phyloP scores from a whole-genome alignment of 2,113 vertebrate species.

The Picathartes gymnocephalus region DNA sequence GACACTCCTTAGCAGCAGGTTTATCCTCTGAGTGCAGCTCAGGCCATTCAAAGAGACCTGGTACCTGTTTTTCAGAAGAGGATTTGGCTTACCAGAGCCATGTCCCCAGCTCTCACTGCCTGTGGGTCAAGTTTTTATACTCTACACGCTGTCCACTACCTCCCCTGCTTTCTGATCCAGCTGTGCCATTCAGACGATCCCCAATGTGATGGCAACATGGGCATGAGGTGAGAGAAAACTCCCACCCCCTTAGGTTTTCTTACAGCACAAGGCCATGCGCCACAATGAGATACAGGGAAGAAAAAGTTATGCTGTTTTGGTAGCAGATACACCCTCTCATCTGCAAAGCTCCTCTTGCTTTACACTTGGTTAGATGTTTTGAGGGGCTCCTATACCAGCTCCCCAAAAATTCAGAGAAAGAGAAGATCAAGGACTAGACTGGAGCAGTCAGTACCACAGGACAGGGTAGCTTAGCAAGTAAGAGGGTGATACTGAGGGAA shows the following conservation, averaged over 20 bases:
- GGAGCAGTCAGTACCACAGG: neutral
- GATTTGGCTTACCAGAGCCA: neutral
- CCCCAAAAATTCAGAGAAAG: neutral
- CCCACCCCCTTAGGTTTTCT: neutral
- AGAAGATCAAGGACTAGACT: neutral
- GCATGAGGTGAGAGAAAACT: neutral
- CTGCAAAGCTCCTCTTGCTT: neutral
- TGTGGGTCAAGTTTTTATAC: neutral
- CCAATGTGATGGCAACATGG: rapidly evolving
- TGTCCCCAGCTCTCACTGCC: neutral
- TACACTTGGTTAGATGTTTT: rapidly evolving
- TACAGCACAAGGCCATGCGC: neutral
- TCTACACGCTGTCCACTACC: rapidly evolving
- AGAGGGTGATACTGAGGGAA: neutral
- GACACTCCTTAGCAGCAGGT: neutral
- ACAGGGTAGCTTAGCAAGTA: neutral
- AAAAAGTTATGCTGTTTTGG: neutral
- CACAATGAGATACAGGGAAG: neutral
- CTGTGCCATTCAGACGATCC: neutral
- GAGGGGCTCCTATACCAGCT: neutral
- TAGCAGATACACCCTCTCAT: neutral
- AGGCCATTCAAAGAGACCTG: neutral
- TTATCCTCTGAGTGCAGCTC: neutral
- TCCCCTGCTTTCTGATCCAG: neutral
- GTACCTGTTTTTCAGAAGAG: neutral